Conservation (phyloP, 2,113 vertebrate species). For the Felis chaus region DNA sequence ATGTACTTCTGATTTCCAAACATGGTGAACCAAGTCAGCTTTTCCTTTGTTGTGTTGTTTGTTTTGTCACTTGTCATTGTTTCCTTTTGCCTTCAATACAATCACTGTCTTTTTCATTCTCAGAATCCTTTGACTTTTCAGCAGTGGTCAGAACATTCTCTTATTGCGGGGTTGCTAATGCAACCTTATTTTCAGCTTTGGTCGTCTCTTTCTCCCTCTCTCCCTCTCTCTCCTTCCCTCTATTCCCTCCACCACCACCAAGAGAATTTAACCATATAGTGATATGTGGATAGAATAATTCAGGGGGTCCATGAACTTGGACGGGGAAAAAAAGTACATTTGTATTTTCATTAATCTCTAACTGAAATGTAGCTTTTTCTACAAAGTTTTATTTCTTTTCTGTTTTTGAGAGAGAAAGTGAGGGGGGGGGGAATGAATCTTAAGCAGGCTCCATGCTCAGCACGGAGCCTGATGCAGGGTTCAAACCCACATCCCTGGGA, state of each 20-base stretch:
- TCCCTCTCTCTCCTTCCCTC: background rate
- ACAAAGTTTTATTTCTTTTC: too few relatives aligned
- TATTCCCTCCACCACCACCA: background rate
- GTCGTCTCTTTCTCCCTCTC: background rate
- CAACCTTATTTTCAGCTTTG: slow-evolving; percentile 21
- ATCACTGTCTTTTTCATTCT: background rate
- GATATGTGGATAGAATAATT: background rate
- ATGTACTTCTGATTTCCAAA: slow-evolving; percentile 42
- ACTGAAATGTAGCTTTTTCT: slow-evolving; percentile 17
- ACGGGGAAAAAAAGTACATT: background rate
- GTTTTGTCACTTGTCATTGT: background rate
- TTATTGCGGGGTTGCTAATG: background rate
- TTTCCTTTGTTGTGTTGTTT: slow-evolving; percentile 31
- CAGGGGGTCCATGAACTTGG: background rate
- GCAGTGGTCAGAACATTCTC: background rate
- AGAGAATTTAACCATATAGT: background rate
- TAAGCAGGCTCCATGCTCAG: too few relatives aligned
- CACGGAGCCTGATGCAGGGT: too few relatives aligned
- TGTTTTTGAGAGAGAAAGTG: too few relatives aligned
- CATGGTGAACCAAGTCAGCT: background rate
- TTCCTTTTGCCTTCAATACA: background rate
- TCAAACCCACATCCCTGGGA: too few relatives aligned
- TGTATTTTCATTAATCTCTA: slow-evolving; percentile 34
- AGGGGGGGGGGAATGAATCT: too few relatives aligned
- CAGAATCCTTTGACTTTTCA: slow-evolving; percentile 20